These are phyloP conservation scores for Gastrophryne carolinensis DNA, from an alignment of 2,797 vertebrate genomes.

Conservation along the genomic window DNA sequence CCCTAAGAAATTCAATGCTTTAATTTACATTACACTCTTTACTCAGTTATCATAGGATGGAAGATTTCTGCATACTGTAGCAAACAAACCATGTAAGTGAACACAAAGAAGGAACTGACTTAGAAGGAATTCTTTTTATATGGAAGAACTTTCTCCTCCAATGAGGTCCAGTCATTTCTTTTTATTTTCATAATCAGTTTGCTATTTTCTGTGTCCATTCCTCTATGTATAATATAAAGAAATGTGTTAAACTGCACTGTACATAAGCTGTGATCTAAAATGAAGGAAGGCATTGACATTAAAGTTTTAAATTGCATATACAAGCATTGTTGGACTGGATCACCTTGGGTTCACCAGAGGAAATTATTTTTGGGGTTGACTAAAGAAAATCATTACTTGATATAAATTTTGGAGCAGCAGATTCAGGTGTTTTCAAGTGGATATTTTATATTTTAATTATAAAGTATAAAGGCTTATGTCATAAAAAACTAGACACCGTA, in stretches of 20 bases:
- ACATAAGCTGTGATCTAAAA: background rate
- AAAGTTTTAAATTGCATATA: too few species aligned
- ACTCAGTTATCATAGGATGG: slow-evolving; percentile 40
- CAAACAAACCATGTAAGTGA: slow-evolving; percentile 41
- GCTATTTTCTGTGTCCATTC: background rate
- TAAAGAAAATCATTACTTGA: too few species aligned
- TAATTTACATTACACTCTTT: slow-evolving; percentile 39
- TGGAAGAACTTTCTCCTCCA: background rate
- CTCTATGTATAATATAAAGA: background rate
- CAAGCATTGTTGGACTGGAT: too few species aligned
- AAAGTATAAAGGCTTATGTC: too few species aligned
- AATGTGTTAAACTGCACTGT: background rate
- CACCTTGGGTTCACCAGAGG: too few species aligned
- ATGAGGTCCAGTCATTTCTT: background rate
- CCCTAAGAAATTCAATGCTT: slow-evolving; percentile 34
- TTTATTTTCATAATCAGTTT: slow-evolving; percentile 24
- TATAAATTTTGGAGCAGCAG: too few species aligned
- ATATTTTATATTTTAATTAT: too few species aligned
- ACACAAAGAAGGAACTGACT: slow-evolving; percentile 28
- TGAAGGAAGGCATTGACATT: too few species aligned
- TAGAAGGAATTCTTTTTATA: slow-evolving; percentile 5
- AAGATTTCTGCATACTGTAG: slow-evolving; percentile 49
- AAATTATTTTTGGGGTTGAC: too few species aligned
- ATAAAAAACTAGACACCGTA: too few species aligned
- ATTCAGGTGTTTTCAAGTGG: too few species aligned